Evolutionary conservation across 2,888 invertebrate species (phyloP).

Genomic region (Venusia cambrica): DNA sequence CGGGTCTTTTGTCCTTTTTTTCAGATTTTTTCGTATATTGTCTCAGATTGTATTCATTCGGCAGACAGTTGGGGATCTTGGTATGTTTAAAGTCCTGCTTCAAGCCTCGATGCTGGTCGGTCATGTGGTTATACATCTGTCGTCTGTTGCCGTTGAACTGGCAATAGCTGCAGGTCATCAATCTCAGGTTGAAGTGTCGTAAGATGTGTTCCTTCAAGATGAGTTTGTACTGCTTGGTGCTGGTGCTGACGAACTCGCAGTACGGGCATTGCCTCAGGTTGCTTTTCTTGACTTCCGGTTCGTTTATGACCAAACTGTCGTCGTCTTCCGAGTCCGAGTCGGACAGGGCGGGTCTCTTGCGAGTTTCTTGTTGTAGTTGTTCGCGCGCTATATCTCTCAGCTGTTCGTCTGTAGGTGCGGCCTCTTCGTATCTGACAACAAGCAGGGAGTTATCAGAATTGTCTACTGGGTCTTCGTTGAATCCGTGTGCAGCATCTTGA

Average conservation of each 20-base stretch:
- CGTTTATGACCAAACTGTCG: constrained; percentile 50
- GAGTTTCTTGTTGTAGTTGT: constrained; percentile 6
- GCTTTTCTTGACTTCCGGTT: constrained; percentile 29
- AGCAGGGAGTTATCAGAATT: constrained; percentile 49
- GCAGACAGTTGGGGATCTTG: constrained; percentile 23
- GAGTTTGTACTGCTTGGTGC: constrained; percentile 26
- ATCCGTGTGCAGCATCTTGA: constrained; percentile 1
- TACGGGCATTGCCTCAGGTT: constrained; percentile 40
- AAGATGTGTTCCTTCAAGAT: constrained; percentile 59
- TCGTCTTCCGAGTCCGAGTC: constrained; percentile 51
- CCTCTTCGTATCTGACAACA: constrained; percentile 58
- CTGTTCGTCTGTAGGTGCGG: constrained; percentile 46
- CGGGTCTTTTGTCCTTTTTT: constrained; percentile 2
- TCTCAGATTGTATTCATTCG: constrained; percentile 10
- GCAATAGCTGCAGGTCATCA: constrained; percentile 67
- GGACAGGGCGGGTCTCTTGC: constrained; percentile 32
- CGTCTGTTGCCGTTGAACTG: constrained; percentile 41
- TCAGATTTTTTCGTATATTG: constrained; percentile 9
- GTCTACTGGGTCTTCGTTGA: constrained; percentile 12
- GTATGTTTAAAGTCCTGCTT: constrained; percentile 33
- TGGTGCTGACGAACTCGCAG: constrained; percentile 38
- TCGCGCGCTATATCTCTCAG: constrained; percentile 2
- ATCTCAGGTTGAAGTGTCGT: constrained; percentile 69
- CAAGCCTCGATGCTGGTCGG: constrained; percentile 44
- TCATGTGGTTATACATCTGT: constrained; percentile 49